Evolutionary conservation across 2,888 invertebrate genomes (phyloP).

Genomic region (Dysmachus trigonus): DNA sequence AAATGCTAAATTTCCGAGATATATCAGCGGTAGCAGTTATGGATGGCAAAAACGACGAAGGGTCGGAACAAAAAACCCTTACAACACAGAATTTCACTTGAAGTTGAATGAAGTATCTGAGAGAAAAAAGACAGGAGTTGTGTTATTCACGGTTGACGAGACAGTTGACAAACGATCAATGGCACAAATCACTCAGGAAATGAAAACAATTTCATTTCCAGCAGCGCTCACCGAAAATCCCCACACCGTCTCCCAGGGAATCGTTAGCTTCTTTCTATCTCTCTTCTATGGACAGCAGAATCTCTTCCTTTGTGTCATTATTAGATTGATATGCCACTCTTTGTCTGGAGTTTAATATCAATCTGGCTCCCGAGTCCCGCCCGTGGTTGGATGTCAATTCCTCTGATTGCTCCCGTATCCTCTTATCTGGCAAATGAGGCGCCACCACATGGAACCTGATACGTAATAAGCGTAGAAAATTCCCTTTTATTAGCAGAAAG

Average conservation of each 20-base stretch:
- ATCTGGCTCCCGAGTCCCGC: neutral
- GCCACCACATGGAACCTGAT: neutral
- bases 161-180: slow-evolving; percentile 41
- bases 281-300: neutral
- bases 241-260: neutral
- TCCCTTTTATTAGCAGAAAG: neutral
- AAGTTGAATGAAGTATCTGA: neutral
- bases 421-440: neutral
- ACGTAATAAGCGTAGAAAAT: neutral
- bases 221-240: neutral
- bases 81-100: neutral
- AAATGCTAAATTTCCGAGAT: neutral
- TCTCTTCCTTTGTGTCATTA: slow-evolving; percentile 4
- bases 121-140: neutral
- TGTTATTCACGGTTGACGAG: slow-evolving; percentile 31
- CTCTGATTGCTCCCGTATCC: neutral
- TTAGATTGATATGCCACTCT: slow-evolving; percentile 17
- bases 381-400: neutral
- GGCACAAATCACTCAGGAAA: slow-evolving; percentile 36
- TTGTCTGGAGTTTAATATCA: slow-evolving; percentile 11
- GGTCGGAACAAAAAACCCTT: neutral
- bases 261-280: neutral
- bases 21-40: neutral
- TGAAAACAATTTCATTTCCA: slow-evolving; percentile 22
- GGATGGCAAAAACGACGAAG: neutral